These are phyloP conservation scores for Dynastes maya DNA, from an alignment of 2,888 invertebrate species.

Conservation along the genomic window DNA sequence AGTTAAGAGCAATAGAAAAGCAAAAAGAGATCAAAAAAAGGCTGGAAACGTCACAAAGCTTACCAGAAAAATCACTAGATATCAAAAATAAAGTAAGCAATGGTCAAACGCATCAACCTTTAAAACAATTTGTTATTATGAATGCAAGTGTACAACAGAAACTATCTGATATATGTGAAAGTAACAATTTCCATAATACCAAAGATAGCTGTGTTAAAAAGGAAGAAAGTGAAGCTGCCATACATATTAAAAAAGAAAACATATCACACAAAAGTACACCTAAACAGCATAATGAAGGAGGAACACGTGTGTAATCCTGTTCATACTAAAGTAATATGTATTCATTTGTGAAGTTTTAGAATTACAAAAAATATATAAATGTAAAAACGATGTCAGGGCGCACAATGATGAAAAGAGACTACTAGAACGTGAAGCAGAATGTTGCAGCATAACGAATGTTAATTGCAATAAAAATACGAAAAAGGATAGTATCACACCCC, in stretches of 20 bases:
- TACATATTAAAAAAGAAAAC: not conserved
- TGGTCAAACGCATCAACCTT: not conserved
- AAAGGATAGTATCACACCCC: not conserved
- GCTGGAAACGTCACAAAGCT: slow-evolving; percentile 39
- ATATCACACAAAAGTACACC: not conserved
- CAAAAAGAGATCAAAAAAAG: slow-evolving; percentile 34
- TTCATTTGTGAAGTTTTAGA: slow-evolving; percentile 25
- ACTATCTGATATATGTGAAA: not conserved
- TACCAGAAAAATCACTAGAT: slow-evolving; percentile 40
- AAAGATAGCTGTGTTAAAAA: not conserved
- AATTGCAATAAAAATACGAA: slow-evolving; percentile 1
- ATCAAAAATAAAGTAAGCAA: not conserved
- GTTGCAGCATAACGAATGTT: slow-evolving; percentile 52
- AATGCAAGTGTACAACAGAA: not conserved
- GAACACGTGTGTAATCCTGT: slow-evolving; percentile 53
- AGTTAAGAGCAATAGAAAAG: slow-evolving; percentile 59
- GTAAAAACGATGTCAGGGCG: slow-evolving; percentile 60
- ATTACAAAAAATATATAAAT: slow-evolving; percentile 48
- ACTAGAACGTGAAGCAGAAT: slow-evolving; percentile 60
- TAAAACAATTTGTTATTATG: not conserved
- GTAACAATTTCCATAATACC: slow-evolving; percentile 10
- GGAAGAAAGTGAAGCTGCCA: not conserved
- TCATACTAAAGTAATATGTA: not conserved
- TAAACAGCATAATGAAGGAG: slow-evolving; percentile 46
- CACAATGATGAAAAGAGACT: slow-evolving; percentile 55